A percentile compares a stretch with the other conserved stretches of the same genome.
These are phyloP conservation scores for Nematolebias whitei DNA, from an alignment of 2,113 vertebrate species.

Conservation along the genomic window DNA sequence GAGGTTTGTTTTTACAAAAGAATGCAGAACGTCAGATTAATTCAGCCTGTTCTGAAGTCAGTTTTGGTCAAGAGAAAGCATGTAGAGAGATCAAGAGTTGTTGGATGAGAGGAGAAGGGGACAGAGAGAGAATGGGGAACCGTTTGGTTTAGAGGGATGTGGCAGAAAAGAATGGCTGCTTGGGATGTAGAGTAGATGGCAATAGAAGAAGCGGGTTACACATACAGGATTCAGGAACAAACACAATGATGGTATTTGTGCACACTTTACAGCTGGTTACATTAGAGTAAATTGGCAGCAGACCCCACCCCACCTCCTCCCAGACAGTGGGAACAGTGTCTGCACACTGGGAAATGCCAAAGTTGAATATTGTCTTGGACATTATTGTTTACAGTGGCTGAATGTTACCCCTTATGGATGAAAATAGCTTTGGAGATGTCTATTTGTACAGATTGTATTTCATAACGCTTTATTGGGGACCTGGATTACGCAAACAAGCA, in stretches of 20 bases:
- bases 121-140: slow-evolving; percentile 7
- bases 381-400: slow-evolving; percentile 84
- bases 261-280: slow-evolving; percentile 33
- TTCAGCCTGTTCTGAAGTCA: slow-evolving; percentile 4
- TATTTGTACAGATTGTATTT: slow-evolving; percentile 84
- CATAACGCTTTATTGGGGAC: slow-evolving; percentile 76
- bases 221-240: not conserved
- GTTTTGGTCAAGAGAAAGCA: slow-evolving; percentile 9
- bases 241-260: slow-evolving; percentile 13
- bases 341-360: slow-evolving; percentile 75
- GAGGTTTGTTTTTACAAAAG: slow-evolving; percentile 17
- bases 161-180: slow-evolving; percentile 26
- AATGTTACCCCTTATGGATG: slow-evolving; percentile 76
- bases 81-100: slow-evolving; percentile 18
- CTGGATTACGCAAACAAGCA: slow-evolving; percentile 78
- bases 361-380: slow-evolving; percentile 74
- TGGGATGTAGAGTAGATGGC: slow-evolving; percentile 13
- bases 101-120: slow-evolving; percentile 6
- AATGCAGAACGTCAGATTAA: slow-evolving; percentile 40
- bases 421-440: slow-evolving; percentile 78
- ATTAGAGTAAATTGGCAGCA: slow-evolving; percentile 43
- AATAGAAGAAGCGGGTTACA: slow-evolving; percentile 16
- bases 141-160: slow-evolving; percentile 25
- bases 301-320: slow-evolving; percentile 47
- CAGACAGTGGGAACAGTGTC: slow-evolving; percentile 70